Percentiles rank a stretch among this genome's conserved stretches.
Conservation (phyloP, 2,113 vertebrate species). For the Taurulus bubalis region DNA sequence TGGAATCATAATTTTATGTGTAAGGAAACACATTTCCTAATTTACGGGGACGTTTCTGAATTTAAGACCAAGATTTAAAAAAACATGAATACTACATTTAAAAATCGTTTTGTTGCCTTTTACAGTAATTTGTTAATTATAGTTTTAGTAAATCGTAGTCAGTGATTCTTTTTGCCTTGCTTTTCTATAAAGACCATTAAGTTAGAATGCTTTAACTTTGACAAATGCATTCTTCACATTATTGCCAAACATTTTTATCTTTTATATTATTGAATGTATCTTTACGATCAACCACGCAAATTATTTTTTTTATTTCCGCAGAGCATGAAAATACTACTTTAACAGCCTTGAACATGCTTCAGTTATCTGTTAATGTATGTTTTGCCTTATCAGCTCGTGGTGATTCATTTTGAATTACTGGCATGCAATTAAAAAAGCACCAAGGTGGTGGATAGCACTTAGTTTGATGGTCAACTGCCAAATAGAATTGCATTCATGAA, state of each 20-base stretch:
- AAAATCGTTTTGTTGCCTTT: background rate
- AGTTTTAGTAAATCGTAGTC: background rate
- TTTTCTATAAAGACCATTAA: background rate
- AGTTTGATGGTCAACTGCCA: constrained; percentile 2
- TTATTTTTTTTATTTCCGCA: background rate
- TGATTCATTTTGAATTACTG: constrained; percentile 1
- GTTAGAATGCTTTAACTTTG: background rate
- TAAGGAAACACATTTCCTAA: no score
- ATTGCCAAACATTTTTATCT: background rate
- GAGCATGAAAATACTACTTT: background rate
- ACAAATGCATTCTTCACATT: background rate
- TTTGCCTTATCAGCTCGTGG: background rate
- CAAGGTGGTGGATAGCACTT: background rate
- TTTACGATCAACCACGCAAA: background rate
- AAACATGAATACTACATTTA: background rate
- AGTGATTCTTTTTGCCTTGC: background rate
- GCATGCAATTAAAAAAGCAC: background rate
- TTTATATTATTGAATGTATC: background rate
- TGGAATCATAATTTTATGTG: no score
- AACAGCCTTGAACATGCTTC: constrained; percentile 5
- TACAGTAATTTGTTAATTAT: background rate
- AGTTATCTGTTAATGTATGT: background rate
- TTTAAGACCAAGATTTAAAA: background rate
- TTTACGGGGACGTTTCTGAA: background rate
- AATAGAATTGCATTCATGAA: constrained; percentile 18